Percentiles rank a stretch among this genome's conserved stretches.
phyloP scores from a whole-genome alignment of 1,140 invertebrate genomes.

The Trypoxylus dichotomus region DNA sequence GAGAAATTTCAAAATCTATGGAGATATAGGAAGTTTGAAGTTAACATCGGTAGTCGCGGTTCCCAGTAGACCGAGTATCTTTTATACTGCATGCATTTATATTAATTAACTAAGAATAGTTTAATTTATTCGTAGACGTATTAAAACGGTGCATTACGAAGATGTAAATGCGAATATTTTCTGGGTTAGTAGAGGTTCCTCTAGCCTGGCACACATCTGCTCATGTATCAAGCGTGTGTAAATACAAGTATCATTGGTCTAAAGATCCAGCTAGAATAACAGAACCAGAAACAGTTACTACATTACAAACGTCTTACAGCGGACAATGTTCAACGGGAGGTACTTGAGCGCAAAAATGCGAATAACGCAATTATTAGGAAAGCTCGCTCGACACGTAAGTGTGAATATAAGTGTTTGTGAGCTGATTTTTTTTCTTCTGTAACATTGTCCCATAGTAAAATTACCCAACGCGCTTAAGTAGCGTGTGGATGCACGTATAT shows the following conservation, averaged over 20 bases:
- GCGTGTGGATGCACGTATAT: background rate
- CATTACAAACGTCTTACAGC: background rate
- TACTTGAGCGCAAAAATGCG: background rate
- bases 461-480: background rate
- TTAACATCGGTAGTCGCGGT: too few relatives aligned
- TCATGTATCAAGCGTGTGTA: background rate
- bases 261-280: conserved; percentile 1
- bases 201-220: background rate
- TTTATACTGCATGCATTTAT: too few relatives aligned
- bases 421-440: background rate
- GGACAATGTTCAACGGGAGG: background rate
- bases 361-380: background rate
- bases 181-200: background rate
- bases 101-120: too few relatives aligned
- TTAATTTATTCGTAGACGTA: background rate
- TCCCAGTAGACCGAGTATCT: too few relatives aligned
- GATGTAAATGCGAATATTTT: background rate
- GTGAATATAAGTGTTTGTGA: background rate
- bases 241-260: background rate
- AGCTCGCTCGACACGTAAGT: background rate
- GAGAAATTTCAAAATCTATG: too few relatives aligned
- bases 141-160: background rate
- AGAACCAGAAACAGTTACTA: conserved; percentile 24
- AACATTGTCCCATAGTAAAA: background rate
- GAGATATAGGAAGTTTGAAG: too few relatives aligned